Base-by-base conservation (phyloP, 2,797 vertebrate species). In the Smutsia gigantea region DNA sequence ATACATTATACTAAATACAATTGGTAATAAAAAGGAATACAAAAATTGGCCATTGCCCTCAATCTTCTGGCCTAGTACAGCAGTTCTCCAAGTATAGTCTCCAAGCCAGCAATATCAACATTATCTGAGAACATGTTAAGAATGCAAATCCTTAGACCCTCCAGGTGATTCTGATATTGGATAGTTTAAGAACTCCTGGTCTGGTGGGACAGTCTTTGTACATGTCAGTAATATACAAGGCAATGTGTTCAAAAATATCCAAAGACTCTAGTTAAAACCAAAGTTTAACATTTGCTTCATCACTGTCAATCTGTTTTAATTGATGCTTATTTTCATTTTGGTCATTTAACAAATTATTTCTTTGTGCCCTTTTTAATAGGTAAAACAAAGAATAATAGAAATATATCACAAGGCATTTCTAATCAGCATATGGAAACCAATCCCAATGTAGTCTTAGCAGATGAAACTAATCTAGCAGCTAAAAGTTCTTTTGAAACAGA, bases 381-480 rank as follows among this genome's bases (percentile, higher is more conserved):
- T 98, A 99, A 99, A 99, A 98, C 96, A 93, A 99, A 98, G 96
- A 98, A 97, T 85, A 96, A 97, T 96, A 99, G 99, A 96, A 99
- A 96, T 84, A 94, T 96, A 77, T 91, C 98, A 96, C 97, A 98
- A 85, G 99, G 98, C 94, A 74, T 98, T 98, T 97, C 97, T 96
- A 89, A 95, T 98, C 98, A 98, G 96, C 98, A 59, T 88, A 98
- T 97, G 93, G 97, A 97, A 97, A 89, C 98, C 87, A 98, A 97
- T 98, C 79, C 98, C 98, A 98, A 90, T 12, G 68, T 97, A 90
- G 95, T 98, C 23, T 96, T 99, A 96, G 96, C 97, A 90, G 97
- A 99, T 98, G 98, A 99, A 86, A 89, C 98, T 98, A 97, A 96
- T 96, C 84, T 98, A 83, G 98, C 98, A 75, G 97, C 98, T 96